These are phyloP conservation scores for Doryteuthis pealeii DNA, from an alignment of 1,140 invertebrate species.

Conservation along the genomic window DNA sequence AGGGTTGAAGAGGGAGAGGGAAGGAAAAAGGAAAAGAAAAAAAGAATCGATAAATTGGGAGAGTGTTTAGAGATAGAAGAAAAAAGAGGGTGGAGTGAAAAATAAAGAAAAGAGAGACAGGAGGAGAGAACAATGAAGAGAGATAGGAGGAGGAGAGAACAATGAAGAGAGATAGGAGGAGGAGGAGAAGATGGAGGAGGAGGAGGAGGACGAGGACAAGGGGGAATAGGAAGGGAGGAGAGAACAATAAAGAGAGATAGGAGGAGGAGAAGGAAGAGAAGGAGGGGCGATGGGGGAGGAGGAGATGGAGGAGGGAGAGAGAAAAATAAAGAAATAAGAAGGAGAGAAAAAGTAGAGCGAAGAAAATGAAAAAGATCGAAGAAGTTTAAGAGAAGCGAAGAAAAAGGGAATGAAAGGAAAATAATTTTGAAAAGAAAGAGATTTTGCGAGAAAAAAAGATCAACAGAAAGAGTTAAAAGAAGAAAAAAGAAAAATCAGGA, in stretches of 20 bases:
- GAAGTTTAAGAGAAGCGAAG: not conserved
- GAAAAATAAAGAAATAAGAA: no score
- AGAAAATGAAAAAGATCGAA: not conserved
- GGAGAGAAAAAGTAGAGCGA: not conserved
- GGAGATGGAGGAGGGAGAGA: not conserved
- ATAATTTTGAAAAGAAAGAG: no score
- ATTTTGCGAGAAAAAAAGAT: no score
- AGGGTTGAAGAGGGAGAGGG: not conserved
- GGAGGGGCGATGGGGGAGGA: not conserved
- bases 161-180: no score
- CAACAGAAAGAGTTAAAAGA: no score
- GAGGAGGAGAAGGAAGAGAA: not conserved
- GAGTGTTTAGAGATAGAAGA: no score
- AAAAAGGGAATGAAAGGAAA: no score
- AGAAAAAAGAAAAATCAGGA: no score
- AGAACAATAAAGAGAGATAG: not conserved
- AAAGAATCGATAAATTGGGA: no score
- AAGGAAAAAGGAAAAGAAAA: not conserved
- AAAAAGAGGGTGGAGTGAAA: no score
- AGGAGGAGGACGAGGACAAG: not conserved
- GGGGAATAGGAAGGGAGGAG: not conserved
- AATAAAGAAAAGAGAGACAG: conserved; percentile 10
- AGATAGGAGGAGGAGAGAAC: no score
- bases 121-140: not conserved
- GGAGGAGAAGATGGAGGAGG: not conserved